Evolutionary conservation across 1,140 invertebrate species (phyloP).

Genomic region (Anagrus nilaparvatae): DNA sequence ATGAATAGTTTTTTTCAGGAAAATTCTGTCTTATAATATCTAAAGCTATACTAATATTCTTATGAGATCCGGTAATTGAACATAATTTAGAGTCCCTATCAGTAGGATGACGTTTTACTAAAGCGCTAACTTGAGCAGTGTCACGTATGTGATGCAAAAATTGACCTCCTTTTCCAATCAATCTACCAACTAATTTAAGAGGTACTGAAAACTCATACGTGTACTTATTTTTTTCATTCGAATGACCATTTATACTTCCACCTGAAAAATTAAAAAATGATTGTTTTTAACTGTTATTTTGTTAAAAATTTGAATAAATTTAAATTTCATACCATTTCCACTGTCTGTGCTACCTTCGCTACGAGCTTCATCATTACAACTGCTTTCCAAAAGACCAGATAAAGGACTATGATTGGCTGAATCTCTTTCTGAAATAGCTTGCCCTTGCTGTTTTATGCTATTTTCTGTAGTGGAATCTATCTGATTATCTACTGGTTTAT

Average conservation of each 20-base stretch:
- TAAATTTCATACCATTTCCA: conserved; percentile 33
- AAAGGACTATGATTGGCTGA: conserved; percentile 48
- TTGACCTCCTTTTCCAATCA: conserved; percentile 79
- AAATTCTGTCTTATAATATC: conserved; percentile 75
- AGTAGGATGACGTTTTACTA: conserved; percentile 66
- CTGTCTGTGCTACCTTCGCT: conserved; percentile 41
- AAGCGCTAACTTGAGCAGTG: conserved; percentile 65
- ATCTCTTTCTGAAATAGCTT: conserved; percentile 35
- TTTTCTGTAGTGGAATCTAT: conserved; percentile 3
- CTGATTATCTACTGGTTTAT: not conserved
- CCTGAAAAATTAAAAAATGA: conserved; percentile 32
- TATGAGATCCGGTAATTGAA: conserved; percentile 67
- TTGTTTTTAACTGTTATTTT: not conserved
- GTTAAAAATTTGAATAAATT: not conserved
- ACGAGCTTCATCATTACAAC: conserved; percentile 39
- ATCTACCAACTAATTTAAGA: conserved; percentile 64
- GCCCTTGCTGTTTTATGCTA: conserved; percentile 14
- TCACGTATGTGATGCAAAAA: conserved; percentile 72
- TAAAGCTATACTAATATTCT: conserved; percentile 68
- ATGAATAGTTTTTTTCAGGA: conserved; percentile 65
- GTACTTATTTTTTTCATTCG: conserved; percentile 29
- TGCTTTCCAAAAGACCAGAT: conserved; percentile 39
- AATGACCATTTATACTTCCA: conserved; percentile 49
- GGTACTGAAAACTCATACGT: conserved; percentile 74
- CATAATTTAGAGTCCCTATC: conserved; percentile 66